Base-by-base conservation (phyloP, 2,797 vertebrate species). In the Gymnocypris eckloni region DNA sequence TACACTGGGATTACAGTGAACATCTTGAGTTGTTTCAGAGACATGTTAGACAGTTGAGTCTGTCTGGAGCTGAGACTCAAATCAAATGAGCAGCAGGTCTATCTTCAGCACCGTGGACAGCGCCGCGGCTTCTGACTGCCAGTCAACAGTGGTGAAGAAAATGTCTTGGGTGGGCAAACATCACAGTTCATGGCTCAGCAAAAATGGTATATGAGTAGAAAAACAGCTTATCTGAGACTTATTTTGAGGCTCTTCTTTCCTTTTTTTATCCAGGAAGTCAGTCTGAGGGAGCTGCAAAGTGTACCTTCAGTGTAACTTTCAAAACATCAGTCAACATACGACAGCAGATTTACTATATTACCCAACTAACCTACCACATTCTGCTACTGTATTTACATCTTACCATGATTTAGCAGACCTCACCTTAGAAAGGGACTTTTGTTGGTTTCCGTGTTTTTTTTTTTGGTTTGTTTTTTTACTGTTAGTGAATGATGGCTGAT, bases 61-160 rank as follows among this genome's bases (percentile, higher is more conserved):
- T 83, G 22, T 66, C 20, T 77, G 20, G 33, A 41, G 37, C 80
- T 56, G 37, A 64, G 70, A 48, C 41, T 64, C 41, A n/a, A 73
- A 72, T 61, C 54, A 83, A 59, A 37, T 59, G 41, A 56, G 9
- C 73, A 54, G 33, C 33, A 33, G 33, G 33, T 33, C 33, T 33
- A 33, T 33, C 33, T 33, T 33, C 33, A 33, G 48, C 41, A 80
- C 84, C 78, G 6, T 18, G 78, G 84, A 86, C 78, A 86, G 78
- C 15, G 2, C 25, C 15, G 1, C 11, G 0, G 9, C 37, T 84
- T 43, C 64, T 70, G 75, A 20, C 45, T 39, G 15, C 8, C 61
- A 84, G 45, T 83, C 20, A 61, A 71, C 16, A 72, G 10, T 64
- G 54, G 25, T 33, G 56, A 28, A 67, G 71, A 80, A 33, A 18